phyloP scores from a whole-genome alignment of 2,113 vertebrate genomes.

The Zosterops borbonicus region DNA sequence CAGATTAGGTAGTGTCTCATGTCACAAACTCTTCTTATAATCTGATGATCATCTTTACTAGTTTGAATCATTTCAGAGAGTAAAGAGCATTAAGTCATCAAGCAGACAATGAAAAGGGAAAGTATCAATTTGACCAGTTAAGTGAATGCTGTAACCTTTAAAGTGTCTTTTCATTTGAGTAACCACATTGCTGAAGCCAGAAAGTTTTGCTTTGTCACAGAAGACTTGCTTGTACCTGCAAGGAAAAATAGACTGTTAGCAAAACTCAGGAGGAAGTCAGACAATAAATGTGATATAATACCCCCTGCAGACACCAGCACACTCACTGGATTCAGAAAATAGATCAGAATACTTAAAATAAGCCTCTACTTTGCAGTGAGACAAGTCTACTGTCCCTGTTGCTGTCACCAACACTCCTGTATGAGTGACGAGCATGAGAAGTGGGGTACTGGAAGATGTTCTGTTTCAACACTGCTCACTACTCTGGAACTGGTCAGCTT shows the following conservation, averaged over 20 bases:
- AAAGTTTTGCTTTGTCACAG: slow-evolving; percentile 6
- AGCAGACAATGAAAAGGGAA: background rate
- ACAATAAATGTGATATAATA: background rate
- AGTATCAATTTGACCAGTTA: background rate
- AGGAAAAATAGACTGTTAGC: background rate
- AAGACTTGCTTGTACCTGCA: background rate
- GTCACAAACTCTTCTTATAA: background rate
- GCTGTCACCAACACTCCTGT: background rate
- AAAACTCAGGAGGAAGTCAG: background rate
- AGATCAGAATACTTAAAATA: background rate
- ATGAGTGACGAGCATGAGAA: background rate
- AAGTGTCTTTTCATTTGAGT: background rate
- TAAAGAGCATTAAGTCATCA: background rate
- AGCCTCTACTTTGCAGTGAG: background rate
- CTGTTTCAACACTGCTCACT: background rate
- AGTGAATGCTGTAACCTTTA: background rate
- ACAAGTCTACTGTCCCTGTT: background rate
- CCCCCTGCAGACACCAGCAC: background rate
- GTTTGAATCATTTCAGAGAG: background rate
- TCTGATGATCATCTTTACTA: background rate
- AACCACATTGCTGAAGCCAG: background rate
- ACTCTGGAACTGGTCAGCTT: background rate
- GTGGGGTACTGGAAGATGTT: background rate
- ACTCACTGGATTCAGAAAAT: background rate
- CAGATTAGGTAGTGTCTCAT: background rate